These are phyloP conservation scores for Platycercus adscitus DNA, from an alignment of 2,113 vertebrate genomes.

Conservation along the genomic window DNA sequence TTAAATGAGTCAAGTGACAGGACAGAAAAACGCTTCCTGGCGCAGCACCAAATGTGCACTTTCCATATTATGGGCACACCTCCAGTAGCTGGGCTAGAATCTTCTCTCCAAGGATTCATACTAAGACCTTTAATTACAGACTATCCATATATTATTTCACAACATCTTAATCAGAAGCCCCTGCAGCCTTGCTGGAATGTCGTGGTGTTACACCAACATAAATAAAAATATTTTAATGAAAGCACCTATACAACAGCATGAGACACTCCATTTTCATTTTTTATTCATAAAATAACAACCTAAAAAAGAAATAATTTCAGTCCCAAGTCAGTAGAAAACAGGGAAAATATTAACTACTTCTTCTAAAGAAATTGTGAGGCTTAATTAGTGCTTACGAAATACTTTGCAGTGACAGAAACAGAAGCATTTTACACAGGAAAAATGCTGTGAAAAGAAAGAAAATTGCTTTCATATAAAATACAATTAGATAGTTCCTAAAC, in stretches of 20 bases:
- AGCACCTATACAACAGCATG: neutral
- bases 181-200: neutral
- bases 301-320: neutral
- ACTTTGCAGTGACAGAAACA: neutral
- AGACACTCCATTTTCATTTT: neutral
- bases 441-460: neutral
- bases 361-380: neutral
- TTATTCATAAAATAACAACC: neutral
- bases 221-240: neutral
- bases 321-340: neutral
- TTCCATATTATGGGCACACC: neutral
- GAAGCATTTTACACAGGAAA: neutral
- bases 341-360: neutral
- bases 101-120: neutral
- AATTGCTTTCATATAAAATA: neutral
- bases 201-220: neutral
- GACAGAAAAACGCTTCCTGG: neutral
- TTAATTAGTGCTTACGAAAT: neutral
- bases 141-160: neutral
- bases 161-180: neutral
- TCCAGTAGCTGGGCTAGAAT: neutral
- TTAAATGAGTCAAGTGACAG: neutral
- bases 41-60: neutral
- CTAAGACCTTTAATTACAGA: neutral
- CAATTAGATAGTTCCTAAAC: neutral